Conservation (phyloP, 2,113 vertebrate species). For the Desmodus rotundus region DNA sequence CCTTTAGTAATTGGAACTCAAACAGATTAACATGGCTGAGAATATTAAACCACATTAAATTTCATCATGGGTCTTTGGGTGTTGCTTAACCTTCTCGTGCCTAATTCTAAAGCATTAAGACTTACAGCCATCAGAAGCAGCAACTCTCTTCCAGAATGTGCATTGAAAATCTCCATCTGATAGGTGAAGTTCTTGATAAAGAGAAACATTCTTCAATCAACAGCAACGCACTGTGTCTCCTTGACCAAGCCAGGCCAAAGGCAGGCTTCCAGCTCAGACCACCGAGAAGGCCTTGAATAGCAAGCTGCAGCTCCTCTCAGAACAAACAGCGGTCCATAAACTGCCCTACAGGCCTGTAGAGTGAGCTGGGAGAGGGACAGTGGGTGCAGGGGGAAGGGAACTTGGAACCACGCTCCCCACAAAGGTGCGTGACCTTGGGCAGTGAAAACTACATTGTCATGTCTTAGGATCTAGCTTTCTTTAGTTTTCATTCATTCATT, state of each 20-base stretch:
- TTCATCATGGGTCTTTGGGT: background rate
- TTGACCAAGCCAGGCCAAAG: background rate
- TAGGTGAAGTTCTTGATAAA: background rate
- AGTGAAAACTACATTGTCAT: background rate
- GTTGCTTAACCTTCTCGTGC: background rate
- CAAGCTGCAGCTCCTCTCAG: too few relatives aligned
- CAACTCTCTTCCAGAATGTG: background rate
- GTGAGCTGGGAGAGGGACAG: too few relatives aligned
- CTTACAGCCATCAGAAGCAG: background rate
- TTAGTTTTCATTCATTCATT: background rate
- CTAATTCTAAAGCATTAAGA: background rate
- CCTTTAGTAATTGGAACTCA: background rate
- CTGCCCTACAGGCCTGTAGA: rapidly evolving
- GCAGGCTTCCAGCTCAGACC: background rate
- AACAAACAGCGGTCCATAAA: rapidly evolving
- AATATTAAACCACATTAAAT: background rate
- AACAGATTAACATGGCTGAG: background rate
- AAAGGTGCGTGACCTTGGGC: rapidly evolving
- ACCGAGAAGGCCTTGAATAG: rapidly evolving
- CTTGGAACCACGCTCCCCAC: rapidly evolving
- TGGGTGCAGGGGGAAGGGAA: too few relatives aligned
- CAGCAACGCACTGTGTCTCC: background rate
- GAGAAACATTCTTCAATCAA: background rate
- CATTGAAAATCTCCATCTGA: background rate
- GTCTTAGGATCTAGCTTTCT: background rate